These are phyloP conservation scores for Margaritifera margaritifera DNA, from an alignment of 2,888 invertebrate species.

Conservation along the genomic window DNA sequence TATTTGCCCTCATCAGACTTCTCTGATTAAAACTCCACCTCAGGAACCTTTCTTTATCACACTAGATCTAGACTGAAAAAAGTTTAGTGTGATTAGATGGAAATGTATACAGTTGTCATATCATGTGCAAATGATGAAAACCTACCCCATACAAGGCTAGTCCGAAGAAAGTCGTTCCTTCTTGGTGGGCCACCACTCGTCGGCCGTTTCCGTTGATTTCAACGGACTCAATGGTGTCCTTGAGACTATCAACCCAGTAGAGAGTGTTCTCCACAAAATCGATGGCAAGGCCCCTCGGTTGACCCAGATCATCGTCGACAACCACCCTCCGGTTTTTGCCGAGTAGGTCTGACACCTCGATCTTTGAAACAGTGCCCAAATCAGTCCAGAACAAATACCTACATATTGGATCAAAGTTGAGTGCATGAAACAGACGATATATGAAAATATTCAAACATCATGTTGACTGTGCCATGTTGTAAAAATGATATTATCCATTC, in stretches of 20 bases:
- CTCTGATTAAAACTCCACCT: no score
- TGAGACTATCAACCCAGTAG: slow-evolving; percentile 91
- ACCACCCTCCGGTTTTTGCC: slow-evolving; percentile 58
- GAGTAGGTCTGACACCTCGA: slow-evolving; percentile 59
- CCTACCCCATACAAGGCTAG: slow-evolving; percentile 60
- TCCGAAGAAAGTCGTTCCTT: slow-evolving; percentile 56
- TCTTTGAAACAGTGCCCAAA: slow-evolving; percentile 58
- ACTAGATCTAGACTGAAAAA: not conserved
- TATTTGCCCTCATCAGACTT: no score
- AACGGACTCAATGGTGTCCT: slow-evolving; percentile 85
- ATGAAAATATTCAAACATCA: not conserved
- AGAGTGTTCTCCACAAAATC: slow-evolving; percentile 77
- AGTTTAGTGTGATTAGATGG: no score
- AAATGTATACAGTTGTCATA: not conserved
- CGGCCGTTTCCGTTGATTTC: slow-evolving; percentile 84
- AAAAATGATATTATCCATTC: no score
- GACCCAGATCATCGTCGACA: slow-evolving; percentile 43
- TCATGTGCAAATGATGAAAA: not conserved
- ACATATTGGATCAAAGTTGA: slow-evolving; percentile 6
- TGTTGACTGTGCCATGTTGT: no score
- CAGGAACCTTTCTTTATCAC: no score
- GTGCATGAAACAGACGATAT: not conserved
- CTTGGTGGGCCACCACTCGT: slow-evolving; percentile 52
- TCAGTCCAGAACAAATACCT: slow-evolving; percentile 69
- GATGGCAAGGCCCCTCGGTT: slow-evolving; percentile 74